These are phyloP conservation scores for Atta colombica DNA, from an alignment of 1,140 invertebrate genomes.

Conservation along the genomic window DNA sequence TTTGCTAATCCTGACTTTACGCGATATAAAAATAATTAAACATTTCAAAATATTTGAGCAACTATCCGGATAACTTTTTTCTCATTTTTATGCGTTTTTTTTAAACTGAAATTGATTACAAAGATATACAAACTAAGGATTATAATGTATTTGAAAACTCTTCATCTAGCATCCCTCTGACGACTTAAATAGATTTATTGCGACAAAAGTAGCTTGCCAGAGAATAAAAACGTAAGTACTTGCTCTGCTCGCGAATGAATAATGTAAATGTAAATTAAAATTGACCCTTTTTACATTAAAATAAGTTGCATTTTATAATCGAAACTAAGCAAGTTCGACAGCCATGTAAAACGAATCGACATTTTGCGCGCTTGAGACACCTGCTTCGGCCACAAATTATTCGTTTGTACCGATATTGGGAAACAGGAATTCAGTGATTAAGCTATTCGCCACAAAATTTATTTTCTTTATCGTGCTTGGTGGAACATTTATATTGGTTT, in stretches of 20 bases:
- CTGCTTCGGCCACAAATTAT: conserved; percentile 60
- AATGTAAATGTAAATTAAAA: conserved; percentile 39
- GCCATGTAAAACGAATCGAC: conserved; percentile 38
- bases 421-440: conserved; percentile 34
- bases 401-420: conserved; percentile 43
- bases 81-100: neutral
- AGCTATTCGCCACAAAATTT: conserved; percentile 18
- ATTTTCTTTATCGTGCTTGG: conserved; percentile 11
- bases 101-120: neutral
- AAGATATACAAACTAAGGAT: neutral
- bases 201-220: neutral
- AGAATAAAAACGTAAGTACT: neutral
- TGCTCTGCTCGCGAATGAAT: neutral
- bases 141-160: neutral
- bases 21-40: neutral
- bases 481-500: conserved; percentile 20
- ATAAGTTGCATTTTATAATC: conserved; percentile 22
- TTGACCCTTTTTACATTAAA: neutral
- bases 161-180: neutral
- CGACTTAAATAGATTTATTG: neutral
- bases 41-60: neutral
- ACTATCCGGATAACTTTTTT: neutral
- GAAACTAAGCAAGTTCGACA: conserved; percentile 5
- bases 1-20: too few species aligned
- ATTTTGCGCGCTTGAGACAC: conserved; percentile 44